Conservation (phyloP, 2,888 invertebrate genomes). For the Sarcophaga carnaria region DNA sequence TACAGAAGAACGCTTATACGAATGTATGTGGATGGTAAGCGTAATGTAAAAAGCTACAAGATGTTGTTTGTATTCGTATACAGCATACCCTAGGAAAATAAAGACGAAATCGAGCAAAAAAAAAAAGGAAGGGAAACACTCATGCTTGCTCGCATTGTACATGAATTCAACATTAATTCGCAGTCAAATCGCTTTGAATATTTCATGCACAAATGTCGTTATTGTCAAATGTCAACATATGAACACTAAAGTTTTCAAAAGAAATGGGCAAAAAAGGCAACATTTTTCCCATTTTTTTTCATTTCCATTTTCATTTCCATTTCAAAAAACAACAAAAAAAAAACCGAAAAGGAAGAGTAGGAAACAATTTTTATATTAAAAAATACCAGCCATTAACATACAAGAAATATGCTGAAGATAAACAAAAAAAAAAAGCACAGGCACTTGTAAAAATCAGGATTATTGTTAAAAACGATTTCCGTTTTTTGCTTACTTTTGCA, state of each 20-base stretch:
- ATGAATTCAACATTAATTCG: conserved; percentile 79
- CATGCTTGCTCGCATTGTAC: conserved; percentile 14
- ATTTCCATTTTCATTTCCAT: neutral
- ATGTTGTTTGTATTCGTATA: neutral
- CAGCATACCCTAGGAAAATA: neutral
- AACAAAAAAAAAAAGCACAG: conserved; percentile 64
- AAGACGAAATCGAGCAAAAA: conserved; percentile 47
- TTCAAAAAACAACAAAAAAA: neutral
- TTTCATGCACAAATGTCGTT: conserved; percentile 80
- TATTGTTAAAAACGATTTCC: neutral
- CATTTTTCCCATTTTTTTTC: conserved; percentile 14
- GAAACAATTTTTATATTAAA: conserved; percentile 40
- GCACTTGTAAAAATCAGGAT: neutral
- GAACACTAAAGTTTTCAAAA: conserved; percentile 60
- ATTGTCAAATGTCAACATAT: conserved; percentile 78
- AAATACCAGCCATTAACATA: conserved; percentile 40
- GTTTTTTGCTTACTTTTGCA: neutral
- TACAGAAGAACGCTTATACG: neutral
- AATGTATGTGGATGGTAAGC: neutral
- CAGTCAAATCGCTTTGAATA: conserved; percentile 79
- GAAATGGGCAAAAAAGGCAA: conserved; percentile 25
- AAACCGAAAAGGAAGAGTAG: neutral
- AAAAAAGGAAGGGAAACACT: conserved; percentile 33
- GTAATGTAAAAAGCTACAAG: neutral
- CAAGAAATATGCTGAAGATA: conserved; percentile 46